Percentiles rank a stretch among this genome's conserved stretches.
These are phyloP conservation scores for Notodonta ziczac DNA, from an alignment of 2,888 invertebrate genomes.

Conservation along the genomic window DNA sequence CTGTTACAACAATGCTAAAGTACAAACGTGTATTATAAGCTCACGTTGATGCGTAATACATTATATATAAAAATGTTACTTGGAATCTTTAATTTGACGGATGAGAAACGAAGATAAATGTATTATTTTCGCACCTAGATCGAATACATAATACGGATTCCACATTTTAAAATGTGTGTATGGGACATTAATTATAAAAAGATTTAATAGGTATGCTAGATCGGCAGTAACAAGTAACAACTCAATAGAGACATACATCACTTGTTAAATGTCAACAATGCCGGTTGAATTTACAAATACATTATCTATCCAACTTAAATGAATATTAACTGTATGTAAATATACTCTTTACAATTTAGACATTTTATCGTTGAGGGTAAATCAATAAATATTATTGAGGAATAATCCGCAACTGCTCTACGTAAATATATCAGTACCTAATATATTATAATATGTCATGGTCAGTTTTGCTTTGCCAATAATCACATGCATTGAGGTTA, in stretches of 20 bases:
- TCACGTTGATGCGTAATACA: slow-evolving; percentile 11
- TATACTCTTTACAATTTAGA: background rate
- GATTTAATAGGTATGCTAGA: background rate
- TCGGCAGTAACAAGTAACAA: background rate
- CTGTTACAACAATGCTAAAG: slow-evolving; percentile 22
- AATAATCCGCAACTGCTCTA: too few species aligned
- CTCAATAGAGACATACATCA: background rate
- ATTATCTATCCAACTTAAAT: background rate
- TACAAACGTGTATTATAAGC: slow-evolving; percentile 15
- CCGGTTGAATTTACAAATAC: slow-evolving; percentile 1
- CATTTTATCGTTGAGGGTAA: background rate
- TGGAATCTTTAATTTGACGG: background rate
- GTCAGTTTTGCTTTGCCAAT: too few species aligned
- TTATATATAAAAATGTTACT: background rate
- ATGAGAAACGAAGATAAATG: background rate
- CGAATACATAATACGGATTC: background rate
- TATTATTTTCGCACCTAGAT: background rate
- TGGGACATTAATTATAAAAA: background rate
- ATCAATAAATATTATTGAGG: background rate
- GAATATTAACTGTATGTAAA: slow-evolving; percentile 3
- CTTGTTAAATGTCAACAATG: background rate
- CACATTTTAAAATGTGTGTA: background rate
- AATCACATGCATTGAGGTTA: too few species aligned
- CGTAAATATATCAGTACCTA: too few species aligned
- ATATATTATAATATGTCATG: too few species aligned